Percentiles rank a stretch among this genome's conserved stretches.
These are phyloP conservation scores for Esox niger DNA, from an alignment of 2,113 vertebrate genomes.

Conservation along the genomic window DNA sequence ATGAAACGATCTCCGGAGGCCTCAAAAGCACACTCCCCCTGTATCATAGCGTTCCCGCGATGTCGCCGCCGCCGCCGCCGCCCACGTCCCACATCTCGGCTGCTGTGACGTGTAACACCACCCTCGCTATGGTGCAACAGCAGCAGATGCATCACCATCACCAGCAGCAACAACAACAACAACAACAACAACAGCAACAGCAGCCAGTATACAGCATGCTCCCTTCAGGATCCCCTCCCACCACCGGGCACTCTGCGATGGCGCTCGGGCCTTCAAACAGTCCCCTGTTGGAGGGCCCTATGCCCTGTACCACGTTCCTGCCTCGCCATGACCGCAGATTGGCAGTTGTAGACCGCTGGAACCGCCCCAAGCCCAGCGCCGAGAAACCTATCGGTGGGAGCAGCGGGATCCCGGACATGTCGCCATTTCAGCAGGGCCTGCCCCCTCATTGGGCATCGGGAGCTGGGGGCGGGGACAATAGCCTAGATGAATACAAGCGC, in stretches of 20 bases:
- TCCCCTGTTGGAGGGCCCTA: constrained; percentile 77
- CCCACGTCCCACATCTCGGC: constrained; percentile 68
- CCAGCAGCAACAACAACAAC: constrained; percentile 65
- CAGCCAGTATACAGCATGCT: constrained; percentile 69
- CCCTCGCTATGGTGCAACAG: constrained; percentile 70
- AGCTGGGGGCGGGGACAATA: constrained; percentile 49
- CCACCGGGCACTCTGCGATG: constrained; percentile 70
- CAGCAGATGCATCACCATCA: constrained; percentile 21
- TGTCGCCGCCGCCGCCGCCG: constrained; percentile 61
- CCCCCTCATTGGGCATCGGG: constrained; percentile 66
- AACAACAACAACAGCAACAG: constrained; percentile 61
- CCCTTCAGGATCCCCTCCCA: constrained; percentile 71
- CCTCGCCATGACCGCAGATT: constrained; percentile 82
- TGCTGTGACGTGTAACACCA: constrained; percentile 64
- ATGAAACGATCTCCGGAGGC: constrained; percentile 67
- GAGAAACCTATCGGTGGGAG: constrained; percentile 71
- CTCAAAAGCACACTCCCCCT: constrained; percentile 66
- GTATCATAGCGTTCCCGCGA: constrained; percentile 66
- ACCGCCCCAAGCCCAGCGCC: constrained; percentile 70
- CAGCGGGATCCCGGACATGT: constrained; percentile 62
- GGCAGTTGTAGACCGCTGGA: constrained; percentile 84
- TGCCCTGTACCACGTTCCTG: constrained; percentile 81
- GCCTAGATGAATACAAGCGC: constrained; percentile 85
- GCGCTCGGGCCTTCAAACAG: constrained; percentile 79
- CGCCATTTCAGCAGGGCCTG: constrained; percentile 63